phyloP scores from a whole-genome alignment of 2,797 vertebrate genomes.

The Holocentrus rufus region DNA sequence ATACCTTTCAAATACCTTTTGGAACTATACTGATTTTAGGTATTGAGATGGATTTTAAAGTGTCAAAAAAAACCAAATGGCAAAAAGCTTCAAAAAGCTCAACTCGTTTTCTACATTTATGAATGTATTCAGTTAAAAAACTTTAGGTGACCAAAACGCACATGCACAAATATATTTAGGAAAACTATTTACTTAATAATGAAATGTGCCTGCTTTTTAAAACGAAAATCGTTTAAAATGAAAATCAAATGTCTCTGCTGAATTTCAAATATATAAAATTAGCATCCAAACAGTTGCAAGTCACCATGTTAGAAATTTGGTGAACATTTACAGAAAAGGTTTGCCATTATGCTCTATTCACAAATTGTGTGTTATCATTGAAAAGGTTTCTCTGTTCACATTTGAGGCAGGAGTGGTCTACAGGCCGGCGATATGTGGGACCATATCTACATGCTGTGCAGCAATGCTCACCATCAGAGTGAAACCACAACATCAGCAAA shows the following conservation, averaged over 20 bases:
- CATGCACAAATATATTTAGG: not conserved
- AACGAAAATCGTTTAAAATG: not conserved
- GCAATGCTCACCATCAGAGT: conserved; percentile 53
- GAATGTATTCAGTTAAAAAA: too few species aligned
- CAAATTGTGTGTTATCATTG: conserved; percentile 63
- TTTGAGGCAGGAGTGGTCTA: conserved; percentile 57
- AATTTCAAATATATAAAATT: not conserved
- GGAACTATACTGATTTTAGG: too few species aligned
- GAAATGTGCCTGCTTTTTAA: not conserved
- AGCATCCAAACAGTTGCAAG: not conserved
- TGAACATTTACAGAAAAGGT: not conserved
- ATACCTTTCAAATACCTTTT: conserved; percentile 1
- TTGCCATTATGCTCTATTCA: not conserved
- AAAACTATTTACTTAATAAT: not conserved
- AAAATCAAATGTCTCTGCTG: not conserved
- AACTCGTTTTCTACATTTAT: not conserved
- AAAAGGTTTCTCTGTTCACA: conserved; percentile 78
- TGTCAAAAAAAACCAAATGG: too few species aligned
- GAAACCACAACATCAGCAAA: conserved; percentile 55
- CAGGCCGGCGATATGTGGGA: conserved; percentile 39
- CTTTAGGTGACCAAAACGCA: not conserved
- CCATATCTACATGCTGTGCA: conserved; percentile 66
- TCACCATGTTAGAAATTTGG: not conserved
- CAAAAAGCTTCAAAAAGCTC: not conserved
- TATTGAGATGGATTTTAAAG: too few species aligned